Evolutionary conservation across 2,797 vertebrate genomes (phyloP).

Genomic region (Cossypha caffra): DNA sequence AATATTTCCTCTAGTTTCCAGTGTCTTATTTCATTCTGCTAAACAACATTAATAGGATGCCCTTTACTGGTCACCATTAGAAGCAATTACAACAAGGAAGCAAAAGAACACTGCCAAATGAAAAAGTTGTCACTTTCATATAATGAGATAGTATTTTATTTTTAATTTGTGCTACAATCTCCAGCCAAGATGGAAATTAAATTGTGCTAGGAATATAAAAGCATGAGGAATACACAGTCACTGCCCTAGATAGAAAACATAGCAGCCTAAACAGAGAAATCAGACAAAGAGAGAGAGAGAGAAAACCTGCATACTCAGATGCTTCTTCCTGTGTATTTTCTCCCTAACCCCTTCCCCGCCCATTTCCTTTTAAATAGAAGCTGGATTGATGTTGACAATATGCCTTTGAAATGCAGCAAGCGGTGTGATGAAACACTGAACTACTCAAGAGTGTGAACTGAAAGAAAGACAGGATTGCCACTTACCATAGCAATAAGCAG

Average conservation of each 20-base stretch:
- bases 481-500: not conserved
- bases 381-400: conserved; percentile 7
- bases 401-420: conserved; percentile 16
- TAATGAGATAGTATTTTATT: not conserved
- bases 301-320: not conserved
- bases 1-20: not conserved
- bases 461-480: conserved; percentile 7
- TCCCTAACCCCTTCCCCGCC: not conserved
- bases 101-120: not conserved
- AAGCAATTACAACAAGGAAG: not conserved
- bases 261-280: not conserved
- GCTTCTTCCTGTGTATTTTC: not conserved
- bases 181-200: not conserved
- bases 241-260: not conserved
- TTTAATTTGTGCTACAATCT: not conserved
- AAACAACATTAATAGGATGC: not conserved
- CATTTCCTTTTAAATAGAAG: not conserved
- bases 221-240: not conserved
- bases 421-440: not conserved
- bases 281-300: not conserved
- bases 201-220: not conserved
- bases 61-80: not conserved
- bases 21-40: not conserved
- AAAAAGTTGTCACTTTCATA: not conserved
- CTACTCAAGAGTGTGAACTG: not conserved